Base-by-base conservation (phyloP, 1,140 invertebrate species). In the Scylla paramamosain region DNA sequence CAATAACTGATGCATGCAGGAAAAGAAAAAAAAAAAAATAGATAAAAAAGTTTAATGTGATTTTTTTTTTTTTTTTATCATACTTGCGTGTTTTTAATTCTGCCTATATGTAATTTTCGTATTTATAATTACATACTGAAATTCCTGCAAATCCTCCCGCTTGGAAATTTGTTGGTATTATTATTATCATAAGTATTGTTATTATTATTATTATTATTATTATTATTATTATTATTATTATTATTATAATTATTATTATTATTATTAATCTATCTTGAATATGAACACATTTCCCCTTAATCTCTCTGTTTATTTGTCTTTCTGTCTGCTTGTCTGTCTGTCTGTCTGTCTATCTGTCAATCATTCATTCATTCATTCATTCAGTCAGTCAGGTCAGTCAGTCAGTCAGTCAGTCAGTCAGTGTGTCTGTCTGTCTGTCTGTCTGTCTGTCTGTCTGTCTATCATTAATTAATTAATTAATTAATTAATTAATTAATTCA, bases 91-190 rank as follows among this genome's bases (percentile, higher is more conserved):
- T 77, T n/a, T 77, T 20, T 77, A 77, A 77, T 77, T 20, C 12
- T n/a, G 1, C n/a, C 0, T 77, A 3, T 77, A 3, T n/a, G 67
- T 77, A 77, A 20, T 77, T 77, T 77, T 77, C 6, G 6, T 39
- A 39, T 39, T 77, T 77, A 77, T 77, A n/a, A n/a, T 77, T 77
- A n/a, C n/a, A 77, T 77, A 77, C n/a, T 77, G 67, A 77, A 77
- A 77, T 77, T 77, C 25, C 67, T n/a, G 25, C 16, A 77, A 77
- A 77, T 77, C 67, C 67, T 77, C 25, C 12, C 8, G 67, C 0
- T 77, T 77, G 67, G 67, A 77, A 16, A 77, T 77, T 77, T 77
- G 67, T n/a, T n/a, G 2, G 1, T 1, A 77, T 16, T 25, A 20
- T 77, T 12, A 77, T n/a, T 12, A 7, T 77, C 6, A 7, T 77